These are phyloP conservation scores for Oreocharis arfaki DNA, from an alignment of 2,113 vertebrate species.

Conservation along the genomic window DNA sequence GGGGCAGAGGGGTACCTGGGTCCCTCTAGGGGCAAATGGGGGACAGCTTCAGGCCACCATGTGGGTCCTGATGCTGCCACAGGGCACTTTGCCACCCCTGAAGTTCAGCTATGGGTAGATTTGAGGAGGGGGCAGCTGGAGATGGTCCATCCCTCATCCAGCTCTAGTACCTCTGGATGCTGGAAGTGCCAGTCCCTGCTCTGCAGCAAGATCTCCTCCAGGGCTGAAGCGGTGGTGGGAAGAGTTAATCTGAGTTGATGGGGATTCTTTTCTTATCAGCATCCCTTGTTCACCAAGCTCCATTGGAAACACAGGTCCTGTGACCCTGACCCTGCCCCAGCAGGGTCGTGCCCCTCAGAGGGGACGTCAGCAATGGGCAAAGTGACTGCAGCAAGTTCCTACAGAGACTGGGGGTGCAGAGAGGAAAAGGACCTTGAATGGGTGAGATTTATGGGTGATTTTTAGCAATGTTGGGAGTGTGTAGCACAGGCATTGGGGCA, in stretches of 20 bases:
- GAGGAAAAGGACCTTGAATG: neutral
- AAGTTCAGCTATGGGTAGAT: neutral
- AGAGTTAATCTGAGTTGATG: neutral
- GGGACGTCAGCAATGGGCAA: neutral
- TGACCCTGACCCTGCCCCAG: neutral
- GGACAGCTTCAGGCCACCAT: accelerated
- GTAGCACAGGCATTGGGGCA: neutral
- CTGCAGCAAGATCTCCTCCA: neutral
- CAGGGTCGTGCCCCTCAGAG: neutral
- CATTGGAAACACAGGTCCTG: neutral
- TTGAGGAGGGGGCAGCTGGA: neutral
- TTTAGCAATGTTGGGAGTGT: neutral
- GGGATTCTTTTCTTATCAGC: neutral
- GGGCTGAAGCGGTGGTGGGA: neutral
- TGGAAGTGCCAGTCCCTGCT: neutral
- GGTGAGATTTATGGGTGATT: neutral
- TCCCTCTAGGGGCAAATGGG: neutral
- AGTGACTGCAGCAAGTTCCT: neutral
- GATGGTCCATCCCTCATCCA: neutral
- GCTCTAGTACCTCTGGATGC: neutral
- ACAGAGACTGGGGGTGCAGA: neutral
- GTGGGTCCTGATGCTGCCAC: neutral
- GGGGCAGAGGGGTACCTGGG: neutral
- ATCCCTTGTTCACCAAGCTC: neutral
- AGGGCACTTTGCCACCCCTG: neutral